These are phyloP conservation scores for Melanostoma scalare DNA, from an alignment of 2,888 invertebrate species.

Conservation along the genomic window DNA sequence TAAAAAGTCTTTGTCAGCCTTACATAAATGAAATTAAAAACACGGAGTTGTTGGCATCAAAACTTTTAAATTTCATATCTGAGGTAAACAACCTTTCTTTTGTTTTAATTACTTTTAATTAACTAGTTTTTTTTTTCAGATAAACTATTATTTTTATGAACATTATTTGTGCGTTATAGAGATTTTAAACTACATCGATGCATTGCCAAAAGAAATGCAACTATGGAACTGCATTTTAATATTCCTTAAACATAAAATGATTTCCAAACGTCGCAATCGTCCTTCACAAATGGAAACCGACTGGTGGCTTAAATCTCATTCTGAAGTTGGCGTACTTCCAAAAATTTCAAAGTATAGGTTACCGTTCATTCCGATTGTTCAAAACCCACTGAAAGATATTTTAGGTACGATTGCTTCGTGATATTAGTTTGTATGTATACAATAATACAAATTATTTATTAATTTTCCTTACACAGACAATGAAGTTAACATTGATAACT, in stretches of 20 bases:
- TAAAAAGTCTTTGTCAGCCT: slow-evolving; percentile 78
- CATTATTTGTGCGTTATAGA: slow-evolving; percentile 81
- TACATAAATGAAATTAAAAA: slow-evolving; percentile 81
- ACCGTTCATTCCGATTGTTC: slow-evolving; percentile 80
- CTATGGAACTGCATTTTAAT: slow-evolving; percentile 80
- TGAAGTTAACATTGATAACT: slow-evolving; percentile 81
- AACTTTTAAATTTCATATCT: slow-evolving; percentile 78
- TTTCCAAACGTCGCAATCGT: slow-evolving; percentile 78
- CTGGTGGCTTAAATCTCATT: slow-evolving; percentile 80
- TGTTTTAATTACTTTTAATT: not conserved
- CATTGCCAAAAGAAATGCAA: slow-evolving; percentile 79
- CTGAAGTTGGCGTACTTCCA: slow-evolving; percentile 79
- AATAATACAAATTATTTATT: not conserved
- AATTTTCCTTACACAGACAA: slow-evolving; percentile 75
- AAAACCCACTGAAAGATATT: slow-evolving; percentile 79
- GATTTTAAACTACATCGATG: slow-evolving; percentile 79
- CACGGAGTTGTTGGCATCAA: slow-evolving; percentile 77
- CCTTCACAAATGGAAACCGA: slow-evolving; percentile 80
- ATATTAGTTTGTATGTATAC: not conserved
- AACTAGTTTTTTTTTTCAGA: slow-evolving; percentile 74
- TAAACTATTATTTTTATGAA: slow-evolving; percentile 82
- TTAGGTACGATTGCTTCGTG: slow-evolving; percentile 74
- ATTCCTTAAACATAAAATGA: slow-evolving; percentile 81
- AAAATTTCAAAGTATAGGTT: slow-evolving; percentile 81
- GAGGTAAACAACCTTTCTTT: slow-evolving; percentile 74